Evolutionary conservation across 2,888 invertebrate species (phyloP).

Genomic region (Exephanes ischioxanthus): DNA sequence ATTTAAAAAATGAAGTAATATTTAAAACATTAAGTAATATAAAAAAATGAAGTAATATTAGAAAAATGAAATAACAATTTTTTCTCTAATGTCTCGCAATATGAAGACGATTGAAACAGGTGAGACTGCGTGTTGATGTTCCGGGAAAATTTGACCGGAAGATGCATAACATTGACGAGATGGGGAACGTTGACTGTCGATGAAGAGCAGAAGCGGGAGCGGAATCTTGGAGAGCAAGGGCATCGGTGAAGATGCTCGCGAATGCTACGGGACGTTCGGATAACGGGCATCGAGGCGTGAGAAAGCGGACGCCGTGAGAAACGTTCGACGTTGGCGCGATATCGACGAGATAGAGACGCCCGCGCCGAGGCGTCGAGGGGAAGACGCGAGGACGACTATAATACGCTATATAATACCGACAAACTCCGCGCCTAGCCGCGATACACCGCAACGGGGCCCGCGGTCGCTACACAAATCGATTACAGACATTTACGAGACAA

Average conservation of each 20-base stretch:
- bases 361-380: conserved; percentile 35
- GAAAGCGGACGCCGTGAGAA: conserved; percentile 68
- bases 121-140: not conserved
- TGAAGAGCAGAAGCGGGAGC: not conserved
- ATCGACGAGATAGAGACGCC: conserved; percentile 64
- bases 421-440: not conserved
- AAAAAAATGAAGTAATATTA: too few species aligned
- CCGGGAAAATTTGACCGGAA: not conserved
- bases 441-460: conserved; percentile 18
- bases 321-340: conserved; percentile 58
- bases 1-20: too few species aligned
- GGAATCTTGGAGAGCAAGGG: conserved; percentile 15
- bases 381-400: conserved; percentile 55
- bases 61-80: too few species aligned
- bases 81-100: not conserved
- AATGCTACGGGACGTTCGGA: conserved; percentile 25
- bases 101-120: not conserved
- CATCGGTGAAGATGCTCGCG: conserved; percentile 30
- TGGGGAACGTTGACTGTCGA: conserved; percentile 12
- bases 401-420: conserved; percentile 4
- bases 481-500: conserved; percentile 71
- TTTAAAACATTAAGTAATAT: too few species aligned
- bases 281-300: conserved; percentile 68
- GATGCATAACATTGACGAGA: not conserved
- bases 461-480: conserved; percentile 61